A percentile compares a stretch with the other conserved stretches of the same genome.
Evolutionary conservation across 2,888 invertebrate species (phyloP).

Genomic region (Hirtodrosophila cameraria): DNA sequence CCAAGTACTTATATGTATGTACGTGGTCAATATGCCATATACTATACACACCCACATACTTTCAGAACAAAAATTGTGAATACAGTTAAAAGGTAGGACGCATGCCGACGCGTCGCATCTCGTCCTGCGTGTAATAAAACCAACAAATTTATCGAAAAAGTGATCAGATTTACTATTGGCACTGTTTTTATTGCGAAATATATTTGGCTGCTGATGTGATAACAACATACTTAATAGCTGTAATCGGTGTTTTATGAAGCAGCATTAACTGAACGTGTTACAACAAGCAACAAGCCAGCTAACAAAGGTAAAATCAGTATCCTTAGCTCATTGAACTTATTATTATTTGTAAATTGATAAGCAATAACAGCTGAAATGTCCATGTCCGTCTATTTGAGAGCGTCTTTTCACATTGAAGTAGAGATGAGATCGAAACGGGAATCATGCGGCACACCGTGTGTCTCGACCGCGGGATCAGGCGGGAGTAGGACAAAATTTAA

Average conservation of each 20-base stretch:
- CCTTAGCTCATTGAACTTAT: no score
- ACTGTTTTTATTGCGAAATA: constrained; percentile 15
- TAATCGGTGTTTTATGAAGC: constrained; percentile 3
- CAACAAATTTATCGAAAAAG: constrained; percentile 20
- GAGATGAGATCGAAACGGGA: no score
- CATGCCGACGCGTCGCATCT: constrained; percentile 17
- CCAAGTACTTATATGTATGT: not conserved
- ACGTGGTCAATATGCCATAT: not conserved
- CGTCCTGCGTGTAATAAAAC: constrained; percentile 4
- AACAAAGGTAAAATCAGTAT: no score
- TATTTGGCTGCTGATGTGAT: constrained; percentile 9
- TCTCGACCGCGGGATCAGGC: no score
- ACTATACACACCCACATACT: not conserved
- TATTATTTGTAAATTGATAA: no score
- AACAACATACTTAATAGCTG: constrained; percentile 6
- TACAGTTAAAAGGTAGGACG: constrained; percentile 15
- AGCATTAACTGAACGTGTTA: not conserved
- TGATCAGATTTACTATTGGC: constrained; percentile 22
- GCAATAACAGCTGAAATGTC: no score
- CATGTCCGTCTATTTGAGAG: no score
- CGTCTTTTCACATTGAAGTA: no score
- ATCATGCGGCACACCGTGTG: no score
- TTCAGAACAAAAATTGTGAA: constrained; percentile 3
- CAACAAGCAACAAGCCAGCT: no score
- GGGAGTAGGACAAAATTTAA: no score